Evolutionary conservation across 2,888 invertebrate species (phyloP), one percentile per base, ranked within the genome.

Genomic region (Apamea epomidion): DNA sequence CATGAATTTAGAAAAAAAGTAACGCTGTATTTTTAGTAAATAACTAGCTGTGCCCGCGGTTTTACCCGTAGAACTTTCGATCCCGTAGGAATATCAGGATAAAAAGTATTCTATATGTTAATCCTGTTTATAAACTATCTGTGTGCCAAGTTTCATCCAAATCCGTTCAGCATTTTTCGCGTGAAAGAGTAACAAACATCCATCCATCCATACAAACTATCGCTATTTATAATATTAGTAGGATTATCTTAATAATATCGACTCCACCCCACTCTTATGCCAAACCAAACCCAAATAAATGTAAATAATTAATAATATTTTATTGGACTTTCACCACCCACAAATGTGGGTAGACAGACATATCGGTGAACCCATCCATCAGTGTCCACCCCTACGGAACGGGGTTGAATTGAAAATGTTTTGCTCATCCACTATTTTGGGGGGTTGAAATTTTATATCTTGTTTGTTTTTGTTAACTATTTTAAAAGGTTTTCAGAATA

Each of bases 261-360:
- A 74, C 78, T 87, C 85, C 80, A 79, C 68, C 32, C 77, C 77
- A 65, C 58, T 42, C 7, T 0, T 62, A 12, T 58, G 3, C n/a
- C 18, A 70, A 68, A 77, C 62, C 76, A 73, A 84, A 79, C 65
- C 48, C 74, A 82, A 84, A 86, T 71, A 71, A 85, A 85, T 81
- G 81, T 85, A 80, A 87, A 87, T 89, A 88, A 90, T 88, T 86
- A 80, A 87, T 85, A 90, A 80, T 88, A 91, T 91, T 90, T 90
- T 89, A 90, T 89, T 90, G 84, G 77, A 86, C 74, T 86, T 84
- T 85, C 87, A 84, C 84, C 77, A 76, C 83, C 84, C 84, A 80
- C 85, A 85, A 86, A 85, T 68, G 79, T 84, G 77, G 82, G 83
- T 81, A 58, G 12, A 32, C 68, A 78, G 60, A 80, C 67, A 71